These are phyloP conservation scores for Stramonita haemastoma DNA, from an alignment of 2,888 invertebrate genomes.

Conservation along the genomic window DNA sequence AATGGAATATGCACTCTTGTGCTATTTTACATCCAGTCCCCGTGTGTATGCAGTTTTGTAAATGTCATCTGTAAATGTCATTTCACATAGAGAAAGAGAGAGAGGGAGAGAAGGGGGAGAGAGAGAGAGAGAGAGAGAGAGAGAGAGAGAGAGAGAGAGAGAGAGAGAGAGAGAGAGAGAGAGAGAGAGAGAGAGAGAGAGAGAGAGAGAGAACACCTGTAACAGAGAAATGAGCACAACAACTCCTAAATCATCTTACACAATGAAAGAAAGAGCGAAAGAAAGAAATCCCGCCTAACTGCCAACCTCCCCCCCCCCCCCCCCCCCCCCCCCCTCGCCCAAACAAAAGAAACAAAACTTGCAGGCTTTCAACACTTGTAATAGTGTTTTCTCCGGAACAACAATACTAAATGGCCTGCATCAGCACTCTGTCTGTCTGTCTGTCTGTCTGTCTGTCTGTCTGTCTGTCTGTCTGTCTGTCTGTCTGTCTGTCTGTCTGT, in stretches of 20 bases:
- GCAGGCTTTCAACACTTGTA: too few species aligned
- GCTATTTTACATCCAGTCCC: too few species aligned
- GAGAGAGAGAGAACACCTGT: slow-evolving; percentile 20
- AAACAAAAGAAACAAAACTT: background rate
- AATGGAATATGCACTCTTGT: too few species aligned
- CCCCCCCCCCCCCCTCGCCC: background rate
- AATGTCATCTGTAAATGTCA: too few species aligned
- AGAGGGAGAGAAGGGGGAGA: background rate
- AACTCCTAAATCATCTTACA: too few species aligned
- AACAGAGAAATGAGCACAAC: too few species aligned
- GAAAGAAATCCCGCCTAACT: background rate
- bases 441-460: background rate
- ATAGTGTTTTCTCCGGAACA: background rate
- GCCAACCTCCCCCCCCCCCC: too few species aligned
- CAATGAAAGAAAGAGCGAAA: background rate
- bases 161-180: slow-evolving; percentile 45
- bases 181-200: slow-evolving; percentile 26
- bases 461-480: background rate
- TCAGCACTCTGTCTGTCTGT: too few species aligned
- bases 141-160: slow-evolving; percentile 44
- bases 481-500: too few species aligned
- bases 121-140: slow-evolving; percentile 16
- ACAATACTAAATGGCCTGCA: background rate
- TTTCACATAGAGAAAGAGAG: background rate
- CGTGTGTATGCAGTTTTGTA: too few species aligned